These are phyloP conservation scores for Ditula angustiorana DNA, from an alignment of 2,888 invertebrate genomes.

Conservation along the genomic window DNA sequence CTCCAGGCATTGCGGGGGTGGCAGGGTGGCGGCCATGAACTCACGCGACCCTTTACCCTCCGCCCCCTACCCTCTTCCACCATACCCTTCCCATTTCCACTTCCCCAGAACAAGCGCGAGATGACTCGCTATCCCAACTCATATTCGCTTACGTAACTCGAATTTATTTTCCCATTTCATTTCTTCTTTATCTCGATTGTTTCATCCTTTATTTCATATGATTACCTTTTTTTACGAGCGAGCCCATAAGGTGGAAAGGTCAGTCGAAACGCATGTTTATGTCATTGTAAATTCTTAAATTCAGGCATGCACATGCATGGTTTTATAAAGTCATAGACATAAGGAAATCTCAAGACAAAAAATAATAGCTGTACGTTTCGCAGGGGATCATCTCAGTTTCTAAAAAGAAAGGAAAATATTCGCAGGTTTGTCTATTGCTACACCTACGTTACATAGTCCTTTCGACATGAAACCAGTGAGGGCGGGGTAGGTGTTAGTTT, in stretches of 20 bases:
- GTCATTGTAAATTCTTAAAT: no score
- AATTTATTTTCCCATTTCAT: constrained; percentile 31
- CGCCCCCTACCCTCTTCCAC: constrained; percentile 46
- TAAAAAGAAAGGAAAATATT: no score
- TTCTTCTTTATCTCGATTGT: constrained; percentile 16
- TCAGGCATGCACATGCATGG: no score
- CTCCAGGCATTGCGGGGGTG: constrained; percentile 41
- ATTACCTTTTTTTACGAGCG: constrained; percentile 13
- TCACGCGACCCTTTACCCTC: constrained; percentile 67
- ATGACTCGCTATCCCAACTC: constrained; percentile 26
- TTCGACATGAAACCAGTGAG: not conserved
- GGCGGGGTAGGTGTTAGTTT: not conserved
- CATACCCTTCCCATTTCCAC: not conserved
- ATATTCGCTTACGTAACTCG: constrained; percentile 32
- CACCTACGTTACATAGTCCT: no score
- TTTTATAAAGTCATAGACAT: no score
- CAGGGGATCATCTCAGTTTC: no score
- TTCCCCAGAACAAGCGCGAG: constrained; percentile 17
- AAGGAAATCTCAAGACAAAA: no score
- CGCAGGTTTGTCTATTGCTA: no score
- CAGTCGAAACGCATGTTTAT: not conserved
- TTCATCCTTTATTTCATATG: constrained; percentile 11
- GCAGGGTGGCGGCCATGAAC: constrained; percentile 71
- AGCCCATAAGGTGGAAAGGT: not conserved
- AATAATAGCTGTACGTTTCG: no score